A percentile compares a stretch with the other conserved stretches of the same genome.
Conservation (phyloP, 2,113 vertebrate species). For the Leiothrix lutea region DNA sequence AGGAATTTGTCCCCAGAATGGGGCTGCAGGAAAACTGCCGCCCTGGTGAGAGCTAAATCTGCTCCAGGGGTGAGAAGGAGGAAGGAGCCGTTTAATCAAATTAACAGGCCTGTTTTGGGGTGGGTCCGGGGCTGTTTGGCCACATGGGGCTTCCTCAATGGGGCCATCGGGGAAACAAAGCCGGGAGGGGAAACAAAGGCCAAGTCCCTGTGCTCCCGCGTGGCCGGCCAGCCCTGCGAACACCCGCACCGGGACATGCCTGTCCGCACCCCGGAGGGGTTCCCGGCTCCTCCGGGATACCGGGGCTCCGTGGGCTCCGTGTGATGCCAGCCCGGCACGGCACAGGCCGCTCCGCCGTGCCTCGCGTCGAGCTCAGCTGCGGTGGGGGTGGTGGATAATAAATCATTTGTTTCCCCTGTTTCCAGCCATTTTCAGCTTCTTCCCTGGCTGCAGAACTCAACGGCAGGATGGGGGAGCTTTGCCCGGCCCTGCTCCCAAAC, state of each 20-base stretch:
- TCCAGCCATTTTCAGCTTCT: not conserved
- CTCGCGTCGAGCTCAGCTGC: not conserved
- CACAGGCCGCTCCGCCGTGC: not conserved
- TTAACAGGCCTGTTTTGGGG: not conserved
- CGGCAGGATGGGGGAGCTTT: not conserved
- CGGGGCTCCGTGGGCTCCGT: rapidly evolving
- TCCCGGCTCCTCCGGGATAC: not conserved
- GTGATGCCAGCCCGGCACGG: rapidly evolving
- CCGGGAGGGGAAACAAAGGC: conserved; percentile 18
- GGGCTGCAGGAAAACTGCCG: not conserved
- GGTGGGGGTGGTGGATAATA: rapidly evolving
- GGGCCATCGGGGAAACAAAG: conserved; percentile 47
- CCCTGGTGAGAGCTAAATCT: not conserved
- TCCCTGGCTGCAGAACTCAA: not conserved
- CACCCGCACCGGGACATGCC: not conserved
- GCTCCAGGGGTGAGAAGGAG: not conserved
- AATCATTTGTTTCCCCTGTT: not conserved
- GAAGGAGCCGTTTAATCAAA: not conserved
- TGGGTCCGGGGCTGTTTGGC: not conserved
- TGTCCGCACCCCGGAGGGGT: rapidly evolving
- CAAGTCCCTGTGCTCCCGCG: not conserved
- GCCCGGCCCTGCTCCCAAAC: not conserved
- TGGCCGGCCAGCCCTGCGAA: rapidly evolving
- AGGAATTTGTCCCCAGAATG: not conserved
- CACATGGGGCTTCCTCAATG: conserved; percentile 8